Evolutionary conservation across 1,140 invertebrate species (phyloP).

Genomic region (Acromyrmex charruanus): DNA sequence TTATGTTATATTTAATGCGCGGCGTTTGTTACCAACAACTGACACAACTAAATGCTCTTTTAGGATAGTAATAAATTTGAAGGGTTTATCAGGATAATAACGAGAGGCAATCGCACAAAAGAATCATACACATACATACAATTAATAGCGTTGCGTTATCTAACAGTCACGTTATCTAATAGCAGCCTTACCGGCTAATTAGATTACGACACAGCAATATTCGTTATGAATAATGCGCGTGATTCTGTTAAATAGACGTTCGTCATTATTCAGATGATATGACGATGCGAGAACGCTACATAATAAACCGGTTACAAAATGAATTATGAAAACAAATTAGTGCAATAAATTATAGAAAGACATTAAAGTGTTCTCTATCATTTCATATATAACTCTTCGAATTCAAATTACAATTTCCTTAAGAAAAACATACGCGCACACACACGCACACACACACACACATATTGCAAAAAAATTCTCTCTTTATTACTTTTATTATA

Average conservation of each 20-base stretch:
- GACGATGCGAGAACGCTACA: neutral
- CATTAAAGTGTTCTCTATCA: neutral
- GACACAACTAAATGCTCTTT: neutral
- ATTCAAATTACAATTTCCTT: neutral
- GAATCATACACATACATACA: neutral
- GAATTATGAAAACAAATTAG: slow-evolving; percentile 1
- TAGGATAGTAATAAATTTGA: neutral
- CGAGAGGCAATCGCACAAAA: neutral
- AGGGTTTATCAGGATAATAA: slow-evolving; percentile 35
- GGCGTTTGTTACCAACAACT: neutral
- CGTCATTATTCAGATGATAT: slow-evolving; percentile 29
- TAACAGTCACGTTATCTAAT: slow-evolving; percentile 36
- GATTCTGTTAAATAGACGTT: slow-evolving; percentile 18
- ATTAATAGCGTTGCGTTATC: slow-evolving; percentile 41
- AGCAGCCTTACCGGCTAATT: slow-evolving; percentile 39
- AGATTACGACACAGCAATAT: slow-evolving; percentile 43
- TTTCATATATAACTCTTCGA: neutral
- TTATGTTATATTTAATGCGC: neutral
- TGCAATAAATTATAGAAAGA: slow-evolving; percentile 27
- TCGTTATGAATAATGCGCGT: slow-evolving; percentile 52
- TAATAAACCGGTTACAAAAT: slow-evolving; percentile 37
- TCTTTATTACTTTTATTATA: neutral
- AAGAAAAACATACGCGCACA: neutral
- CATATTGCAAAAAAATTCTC: neutral
- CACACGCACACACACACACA: accelerated